Base-by-base conservation (phyloP, 2,888 invertebrate species). In the Perdita meconis region DNA sequence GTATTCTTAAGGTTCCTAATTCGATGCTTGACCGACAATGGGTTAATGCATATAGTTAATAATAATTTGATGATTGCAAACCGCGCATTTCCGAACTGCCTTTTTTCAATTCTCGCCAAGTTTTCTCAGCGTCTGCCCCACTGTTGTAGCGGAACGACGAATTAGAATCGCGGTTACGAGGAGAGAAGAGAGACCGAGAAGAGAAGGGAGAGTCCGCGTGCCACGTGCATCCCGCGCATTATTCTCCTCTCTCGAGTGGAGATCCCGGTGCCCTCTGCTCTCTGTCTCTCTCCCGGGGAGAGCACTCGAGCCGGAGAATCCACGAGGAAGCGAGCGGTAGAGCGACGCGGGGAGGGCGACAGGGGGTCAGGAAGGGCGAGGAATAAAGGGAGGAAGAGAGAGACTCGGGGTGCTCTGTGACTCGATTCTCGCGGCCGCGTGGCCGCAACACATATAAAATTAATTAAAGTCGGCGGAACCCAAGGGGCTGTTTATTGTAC, bases 381-480 rank as follows among this genome's bases (percentile, higher is more conserved):
- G 57, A 72, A 74, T 64, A 79, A 68, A 76, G 53, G 24, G 69
- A 67, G 56, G 66, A 65, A 63, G 50, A 60, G 47, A 55, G 16
- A 55, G 44, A 34, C 51, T 72, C 76, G 68, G n/a, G 71, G 78
- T 72, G 61, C 80, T 72, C 81, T 80, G 78, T 85, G 87, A 88
- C 86, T 87, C 82, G 81, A 81, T 88, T 85, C 84, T 84, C 77
- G 83, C 77, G 67, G 76, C 69, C 78, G 80, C 85, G 84, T 77
- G 83, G 60, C 80, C 66, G 73, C 84, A 80, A 83, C 86, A 86
- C 85, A 90, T 89, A 89, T 80, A 90, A 89, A 90, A 91, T 91
- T 91, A 91, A 92, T 92, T 91, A 90, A 90, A 91, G 86, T 88
- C 88, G 84, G 82, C 78, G 83, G 85, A 87, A 86, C 80, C 82